Percentiles rank a stretch among this genome's conserved stretches.
Conservation (phyloP, 2,888 invertebrate genomes). For the Sisyra nigra region DNA sequence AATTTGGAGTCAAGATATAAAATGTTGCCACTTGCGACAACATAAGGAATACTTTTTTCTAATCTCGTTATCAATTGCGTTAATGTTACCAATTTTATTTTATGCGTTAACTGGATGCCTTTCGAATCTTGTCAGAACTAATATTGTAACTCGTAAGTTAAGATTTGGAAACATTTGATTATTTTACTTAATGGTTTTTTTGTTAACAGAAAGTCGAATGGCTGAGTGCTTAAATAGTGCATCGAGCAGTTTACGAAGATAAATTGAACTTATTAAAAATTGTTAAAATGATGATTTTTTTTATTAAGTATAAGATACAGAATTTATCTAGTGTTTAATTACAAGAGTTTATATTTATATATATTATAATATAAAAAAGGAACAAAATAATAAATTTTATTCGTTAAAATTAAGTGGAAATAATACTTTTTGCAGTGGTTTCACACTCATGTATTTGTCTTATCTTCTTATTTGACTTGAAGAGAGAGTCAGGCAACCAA, state of each 20-base stretch:
- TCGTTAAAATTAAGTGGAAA: too few species aligned
- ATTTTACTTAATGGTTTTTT: conserved; percentile 9
- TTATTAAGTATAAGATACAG: too few species aligned
- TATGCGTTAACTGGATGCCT: conserved; percentile 36
- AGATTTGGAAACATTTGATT: not conserved
- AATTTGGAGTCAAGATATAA: conserved; percentile 39
- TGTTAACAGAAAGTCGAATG: conserved; percentile 22
- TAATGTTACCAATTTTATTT: conserved; percentile 36
- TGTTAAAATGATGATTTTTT: too few species aligned
- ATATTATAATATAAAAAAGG: not conserved
- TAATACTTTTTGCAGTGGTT: too few species aligned
- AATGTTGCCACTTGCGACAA: conserved; percentile 38
- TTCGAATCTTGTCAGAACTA: conserved; percentile 20
- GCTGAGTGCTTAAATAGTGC: conserved; percentile 19
- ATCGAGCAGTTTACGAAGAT: conserved; percentile 11
- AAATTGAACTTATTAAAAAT: not conserved
- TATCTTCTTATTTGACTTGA: too few species aligned
- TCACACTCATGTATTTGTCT: too few species aligned
- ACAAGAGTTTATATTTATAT: not conserved
- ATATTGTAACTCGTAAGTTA: conserved; percentile 23
- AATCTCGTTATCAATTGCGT: conserved; percentile 32
- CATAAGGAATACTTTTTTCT: conserved; percentile 40
- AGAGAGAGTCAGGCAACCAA: too few species aligned
- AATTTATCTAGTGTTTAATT: not conserved
- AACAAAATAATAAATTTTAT: not conserved